Base-by-base conservation (phyloP, 2,113 vertebrate genomes). In the Ondatra zibethicus region DNA sequence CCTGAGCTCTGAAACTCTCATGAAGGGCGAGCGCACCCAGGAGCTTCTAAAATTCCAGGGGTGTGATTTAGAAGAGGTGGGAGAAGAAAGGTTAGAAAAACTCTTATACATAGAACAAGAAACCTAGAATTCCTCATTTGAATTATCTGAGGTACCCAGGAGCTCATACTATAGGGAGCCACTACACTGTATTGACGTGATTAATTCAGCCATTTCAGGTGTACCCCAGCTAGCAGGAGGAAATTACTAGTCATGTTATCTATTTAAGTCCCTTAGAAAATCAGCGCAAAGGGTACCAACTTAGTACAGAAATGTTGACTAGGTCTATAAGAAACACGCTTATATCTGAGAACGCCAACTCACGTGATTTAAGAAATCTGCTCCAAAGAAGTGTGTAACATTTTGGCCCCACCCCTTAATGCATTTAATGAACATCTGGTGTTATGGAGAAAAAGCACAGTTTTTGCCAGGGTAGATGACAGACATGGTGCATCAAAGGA, bases 311-410 rank as follows among this genome's bases (percentile, higher is more conserved):
- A 81, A 89, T 42, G 8, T 25, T 92, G 86, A 88, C 52, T 39
- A 81, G 42, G 65, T 61, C 66, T 89, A 61, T 65, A 89, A 92
- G 94, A 80, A 31, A 73, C n/a, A 25, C 1, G 72, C 9, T 75
- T 73, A 65, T 63, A 17, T 5, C 52, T 47, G 75, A 91, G 16
- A 70, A 25, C 19, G 77, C 66, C 63, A 92, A n/a, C 23, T 95
- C 50, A 66, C 8, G 17, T 91, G 50, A 95, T 91, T 92, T 25
- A 96, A 92, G 29, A 85, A 91, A 88, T 33, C 17, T 92, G 21
- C 25, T 91, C 95, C 85, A 85, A 94, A 76, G 47, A 75, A 89
- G 78, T 16, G 1, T 31, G 31, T 47, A 82, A 14, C 36, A 27
- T 6, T 61, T 58, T 65, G 27, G n/a, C 13, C 1, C n/a, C 7